These are phyloP conservation scores for Spongilla lacustris DNA, from an alignment of 37 sponge, comb jelly and placozoan species.

Conservation along the genomic window DNA sequence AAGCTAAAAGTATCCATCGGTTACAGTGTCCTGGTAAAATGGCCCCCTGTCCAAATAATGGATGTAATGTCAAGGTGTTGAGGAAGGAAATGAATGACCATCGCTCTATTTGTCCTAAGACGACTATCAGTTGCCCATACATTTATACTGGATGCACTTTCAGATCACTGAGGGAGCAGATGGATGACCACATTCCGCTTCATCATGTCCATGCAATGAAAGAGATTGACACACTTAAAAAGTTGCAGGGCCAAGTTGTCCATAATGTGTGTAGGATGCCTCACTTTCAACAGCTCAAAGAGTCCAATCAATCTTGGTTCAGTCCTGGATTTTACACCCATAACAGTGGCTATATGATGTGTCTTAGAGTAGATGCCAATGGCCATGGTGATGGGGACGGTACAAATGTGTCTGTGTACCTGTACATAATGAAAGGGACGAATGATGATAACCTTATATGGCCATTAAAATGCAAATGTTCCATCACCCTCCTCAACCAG, in stretches of 20 bases:
- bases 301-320: not conserved
- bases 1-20: not conserved
- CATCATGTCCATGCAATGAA: not conserved
- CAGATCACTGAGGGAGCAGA: not conserved
- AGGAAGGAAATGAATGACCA: not conserved
- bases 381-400: not conserved
- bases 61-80: not conserved
- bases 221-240: not conserved
- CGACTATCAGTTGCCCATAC: not conserved
- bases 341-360: constrained; percentile 32
- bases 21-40: not conserved
- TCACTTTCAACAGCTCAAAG: too few relatives aligned
- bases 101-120: not conserved
- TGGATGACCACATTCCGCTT: not conserved
- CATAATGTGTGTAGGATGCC: too few relatives aligned
- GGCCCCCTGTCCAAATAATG: not conserved
- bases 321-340: constrained; percentile 38
- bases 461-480: not conserved
- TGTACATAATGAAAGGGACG: constrained; percentile 16
- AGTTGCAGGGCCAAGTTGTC: too few relatives aligned
- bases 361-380: constrained; percentile 7
- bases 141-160: not conserved
- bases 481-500: not conserved
- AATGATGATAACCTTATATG: constrained; percentile 18
- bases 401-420: constrained; percentile 10